These are phyloP conservation scores for Fragariocoptes setiger DNA, from an alignment of 1,140 invertebrate species.

Conservation along the genomic window DNA sequence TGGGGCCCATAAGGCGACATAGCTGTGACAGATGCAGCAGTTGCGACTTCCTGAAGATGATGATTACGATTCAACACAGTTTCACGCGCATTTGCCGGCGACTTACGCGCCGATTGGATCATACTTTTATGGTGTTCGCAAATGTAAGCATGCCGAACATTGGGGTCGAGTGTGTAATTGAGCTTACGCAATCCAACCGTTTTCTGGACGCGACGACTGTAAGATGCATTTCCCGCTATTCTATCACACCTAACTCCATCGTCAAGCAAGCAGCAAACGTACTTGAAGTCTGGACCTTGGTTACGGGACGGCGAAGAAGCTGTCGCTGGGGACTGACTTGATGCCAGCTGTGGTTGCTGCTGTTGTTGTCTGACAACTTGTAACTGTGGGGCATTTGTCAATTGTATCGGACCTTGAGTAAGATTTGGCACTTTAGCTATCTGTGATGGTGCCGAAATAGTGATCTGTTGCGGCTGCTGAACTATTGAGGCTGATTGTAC, in stretches of 20 bases:
- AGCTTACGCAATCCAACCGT: constrained; percentile 67
- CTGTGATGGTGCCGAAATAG: no score
- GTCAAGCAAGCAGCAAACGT: constrained; percentile 65
- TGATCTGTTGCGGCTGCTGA: no score
- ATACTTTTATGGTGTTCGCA: constrained; percentile 70
- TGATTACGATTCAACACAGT: not conserved
- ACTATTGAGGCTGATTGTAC: no score
- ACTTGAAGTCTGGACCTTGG: no score
- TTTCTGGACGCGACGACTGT: constrained; percentile 81
- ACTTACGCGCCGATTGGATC: not conserved
- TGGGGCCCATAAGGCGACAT: not conserved
- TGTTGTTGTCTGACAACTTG: no score
- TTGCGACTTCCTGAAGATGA: not conserved
- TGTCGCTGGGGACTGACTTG: no score
- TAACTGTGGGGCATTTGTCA: no score
- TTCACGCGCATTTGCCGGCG: not conserved
- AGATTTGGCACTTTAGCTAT: no score
- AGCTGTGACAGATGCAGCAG: not conserved
- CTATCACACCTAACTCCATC: constrained; percentile 49
- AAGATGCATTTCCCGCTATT: constrained; percentile 70
- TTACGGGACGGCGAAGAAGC: no score
- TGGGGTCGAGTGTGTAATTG: constrained; percentile 50
- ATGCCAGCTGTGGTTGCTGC: no score
- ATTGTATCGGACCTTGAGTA: no score
- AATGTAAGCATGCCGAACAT: constrained; percentile 69